Conservation (phyloP, 2,888 invertebrate genomes). For the Agrenia bidenticulata region DNA sequence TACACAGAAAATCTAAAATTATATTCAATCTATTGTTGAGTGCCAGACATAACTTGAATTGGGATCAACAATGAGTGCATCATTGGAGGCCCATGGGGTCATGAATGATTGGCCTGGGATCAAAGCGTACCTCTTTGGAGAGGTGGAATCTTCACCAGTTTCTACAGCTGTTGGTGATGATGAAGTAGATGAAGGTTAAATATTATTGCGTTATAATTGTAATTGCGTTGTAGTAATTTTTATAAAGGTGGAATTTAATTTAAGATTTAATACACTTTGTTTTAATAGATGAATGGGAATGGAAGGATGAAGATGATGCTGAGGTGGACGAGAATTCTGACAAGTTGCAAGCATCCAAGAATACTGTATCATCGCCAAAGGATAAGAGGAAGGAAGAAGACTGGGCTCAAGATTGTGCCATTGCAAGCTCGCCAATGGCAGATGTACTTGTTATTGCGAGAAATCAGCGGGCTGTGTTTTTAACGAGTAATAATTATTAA, state of each 20-base stretch:
- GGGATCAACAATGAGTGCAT: conserved; percentile 46
- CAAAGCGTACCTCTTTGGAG: conserved; percentile 24
- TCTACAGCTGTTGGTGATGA: neutral
- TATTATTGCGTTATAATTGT: no score
- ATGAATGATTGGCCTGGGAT: conserved; percentile 42
- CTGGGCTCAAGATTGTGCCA: conserved; percentile 69
- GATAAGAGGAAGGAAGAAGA: conserved; percentile 12
- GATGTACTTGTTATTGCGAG: conserved; percentile 70
- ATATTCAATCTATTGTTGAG: no score
- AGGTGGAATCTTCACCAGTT: neutral
- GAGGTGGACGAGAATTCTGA: neutral
- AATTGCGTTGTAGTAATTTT: no score
- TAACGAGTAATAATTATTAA: conserved; percentile 59
- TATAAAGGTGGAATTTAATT: no score
- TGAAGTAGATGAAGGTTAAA: conserved; percentile 5
- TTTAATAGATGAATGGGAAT: conserved; percentile 36
- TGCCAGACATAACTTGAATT: no score
- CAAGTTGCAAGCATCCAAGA: conserved; percentile 9
- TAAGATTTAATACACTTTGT: neutral
- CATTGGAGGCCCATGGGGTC: conserved; percentile 43
- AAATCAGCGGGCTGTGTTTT: conserved; percentile 66
- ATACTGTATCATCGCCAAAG: neutral
- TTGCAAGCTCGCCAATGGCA: conserved; percentile 71
- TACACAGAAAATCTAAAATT: no score
- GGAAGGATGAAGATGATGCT: conserved; percentile 40